Evolutionary conservation across 2,113 vertebrate genomes (phyloP), one percentile per base, ranked within the genome.

Genomic region (Turdus rufiventris): DNA sequence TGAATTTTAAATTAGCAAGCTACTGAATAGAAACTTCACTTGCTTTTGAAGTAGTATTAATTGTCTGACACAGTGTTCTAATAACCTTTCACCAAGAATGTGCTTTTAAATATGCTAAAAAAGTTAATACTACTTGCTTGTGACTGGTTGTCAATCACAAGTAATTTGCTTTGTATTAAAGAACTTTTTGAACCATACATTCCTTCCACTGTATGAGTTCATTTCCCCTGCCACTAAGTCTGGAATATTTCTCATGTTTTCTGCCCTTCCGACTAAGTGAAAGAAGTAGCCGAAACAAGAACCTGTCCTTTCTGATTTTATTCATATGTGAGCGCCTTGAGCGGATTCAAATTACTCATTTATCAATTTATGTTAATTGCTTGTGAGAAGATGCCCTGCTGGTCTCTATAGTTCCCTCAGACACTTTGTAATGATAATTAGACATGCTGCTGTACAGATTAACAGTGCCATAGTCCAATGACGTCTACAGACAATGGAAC

Each of bases 331-430:
- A 97, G 94, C 19, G 95, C 96, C 95, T 97, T 98, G 92, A 98
- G 97, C 90, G 2, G 97, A 98, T 98, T 98, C 98, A 98, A 98
- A 98, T 98, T 98, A 98, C 97, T 98, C 98, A 98, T 98, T 98
- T 98, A 98, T 98, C 98, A 98, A 98, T 98, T 98, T 98, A 98
- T 98, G 98, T 98, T 98, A 98, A 98, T 98, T 98, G 98, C 98
- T 98, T 98, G 98, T 98, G 98, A 98, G 98, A 98, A 98, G 98
- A 98, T 98, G 98, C 97, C 98, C 98, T 98, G 98, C 98, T 98
- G 98, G 98, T 98, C 98, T 97, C 98, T 98, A 97, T 97, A 97
- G 98, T 98, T 98, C 95, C 93, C 98, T 97, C 96, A 98, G 98
- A 98, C 98, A 98, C 98, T 98, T 98, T 98, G 98, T 98, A 98